Evolutionary conservation across 2,888 invertebrate species (phyloP).

Genomic region (Entomobrya proxima): DNA sequence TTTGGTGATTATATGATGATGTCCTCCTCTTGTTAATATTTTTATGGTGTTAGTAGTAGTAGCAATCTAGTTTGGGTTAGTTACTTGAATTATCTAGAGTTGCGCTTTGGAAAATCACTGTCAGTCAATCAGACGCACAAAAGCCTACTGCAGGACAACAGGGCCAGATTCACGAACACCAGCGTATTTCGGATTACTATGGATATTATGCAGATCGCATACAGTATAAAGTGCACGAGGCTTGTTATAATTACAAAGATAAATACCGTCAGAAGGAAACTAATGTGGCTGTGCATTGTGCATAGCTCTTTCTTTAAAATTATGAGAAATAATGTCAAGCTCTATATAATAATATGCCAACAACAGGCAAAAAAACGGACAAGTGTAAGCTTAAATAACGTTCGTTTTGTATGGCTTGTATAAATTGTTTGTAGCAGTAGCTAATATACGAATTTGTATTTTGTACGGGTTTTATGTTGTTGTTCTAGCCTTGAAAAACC

Average conservation of each 20-base stretch:
- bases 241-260: neutral
- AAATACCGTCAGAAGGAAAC: neutral
- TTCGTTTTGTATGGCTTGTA: neutral
- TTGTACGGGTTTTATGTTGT: neutral
- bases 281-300: neutral
- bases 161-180: neutral
- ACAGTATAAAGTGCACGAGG: no score
- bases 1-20: neutral
- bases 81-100: neutral
- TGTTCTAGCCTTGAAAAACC: constrained; percentile 3
- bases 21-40: no score
- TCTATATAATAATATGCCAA: no score
- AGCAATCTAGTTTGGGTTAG: neutral
- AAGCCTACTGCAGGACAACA: neutral
- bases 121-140: neutral
- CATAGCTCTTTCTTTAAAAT: neutral
- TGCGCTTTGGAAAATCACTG: neutral
- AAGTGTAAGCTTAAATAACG: neutral
- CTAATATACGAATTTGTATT: no score
- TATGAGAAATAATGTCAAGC: no score
- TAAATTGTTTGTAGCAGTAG: no score
- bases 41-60: no score
- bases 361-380: neutral
- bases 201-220: neutral
- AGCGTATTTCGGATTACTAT: neutral